phyloP scores from a whole-genome alignment of 2,797 vertebrate genomes.

The Triplophysa yarkandensis region DNA sequence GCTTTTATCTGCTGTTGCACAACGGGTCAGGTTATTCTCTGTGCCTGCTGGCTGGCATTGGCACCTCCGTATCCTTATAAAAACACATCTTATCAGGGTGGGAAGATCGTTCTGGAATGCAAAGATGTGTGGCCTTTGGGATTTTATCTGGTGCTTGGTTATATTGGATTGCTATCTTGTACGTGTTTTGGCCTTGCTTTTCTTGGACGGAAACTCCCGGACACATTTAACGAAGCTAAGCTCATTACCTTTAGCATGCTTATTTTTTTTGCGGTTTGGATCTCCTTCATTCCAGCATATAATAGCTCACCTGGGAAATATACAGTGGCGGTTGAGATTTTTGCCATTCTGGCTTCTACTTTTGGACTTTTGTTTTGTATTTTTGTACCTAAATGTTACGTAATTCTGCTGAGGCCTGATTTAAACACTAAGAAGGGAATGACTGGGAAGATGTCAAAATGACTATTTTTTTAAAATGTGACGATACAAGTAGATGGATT shows the following conservation, averaged over 20 bases:
- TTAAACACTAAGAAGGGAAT: conserved; percentile 73
- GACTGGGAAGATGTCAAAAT: conserved; percentile 58
- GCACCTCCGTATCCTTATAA: conserved; percentile 72
- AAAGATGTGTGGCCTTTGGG: conserved; percentile 73
- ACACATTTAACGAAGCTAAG: conserved; percentile 77
- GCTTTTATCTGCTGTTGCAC: conserved; percentile 69
- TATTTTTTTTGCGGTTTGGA: conserved; percentile 78
- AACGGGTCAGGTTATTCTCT: conserved; percentile 70
- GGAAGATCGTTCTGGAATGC: conserved; percentile 76
- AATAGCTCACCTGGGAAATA: conserved; percentile 76
- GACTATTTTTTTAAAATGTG: background rate
- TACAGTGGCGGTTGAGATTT: conserved; percentile 77
- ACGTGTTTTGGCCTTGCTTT: conserved; percentile 75
- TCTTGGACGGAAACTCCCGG: conserved; percentile 74
- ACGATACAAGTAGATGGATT: background rate
- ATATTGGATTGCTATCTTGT: conserved; percentile 74
- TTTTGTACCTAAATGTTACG: conserved; percentile 78
- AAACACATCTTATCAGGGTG: conserved; percentile 70
- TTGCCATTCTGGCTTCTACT: conserved; percentile 76
- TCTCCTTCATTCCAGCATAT: conserved; percentile 77
- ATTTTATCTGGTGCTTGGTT: conserved; percentile 76
- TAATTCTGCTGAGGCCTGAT: conserved; percentile 73
- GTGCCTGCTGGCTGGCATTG: conserved; percentile 66
- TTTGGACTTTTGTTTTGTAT: conserved; percentile 76
- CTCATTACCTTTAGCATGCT: conserved; percentile 80